Percentiles rank a stretch among this genome's conserved stretches.
phyloP scores from a whole-genome alignment of 1,140 invertebrate species.

The Atta texana region DNA sequence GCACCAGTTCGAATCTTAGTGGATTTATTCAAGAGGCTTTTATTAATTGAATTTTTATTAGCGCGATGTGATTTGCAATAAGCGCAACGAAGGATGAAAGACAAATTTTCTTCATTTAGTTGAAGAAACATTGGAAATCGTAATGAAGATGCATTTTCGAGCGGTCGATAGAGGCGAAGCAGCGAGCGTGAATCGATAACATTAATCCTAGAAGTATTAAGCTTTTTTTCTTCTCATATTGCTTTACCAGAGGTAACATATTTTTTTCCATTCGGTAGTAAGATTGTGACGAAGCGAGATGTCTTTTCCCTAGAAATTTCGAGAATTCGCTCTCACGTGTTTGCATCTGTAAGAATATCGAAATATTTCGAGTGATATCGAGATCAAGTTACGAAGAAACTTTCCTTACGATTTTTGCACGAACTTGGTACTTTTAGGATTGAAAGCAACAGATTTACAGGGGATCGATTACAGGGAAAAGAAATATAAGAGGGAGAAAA shows the following conservation, averaged over 20 bases:
- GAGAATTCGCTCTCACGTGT: not conserved
- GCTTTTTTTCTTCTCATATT: not conserved
- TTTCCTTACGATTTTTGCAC: not conserved
- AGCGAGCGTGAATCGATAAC: constrained; percentile 59
- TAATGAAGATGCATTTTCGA: not conserved
- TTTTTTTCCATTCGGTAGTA: not conserved
- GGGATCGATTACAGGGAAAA: constrained; percentile 46
- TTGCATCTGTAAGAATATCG: not conserved
- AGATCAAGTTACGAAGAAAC: not conserved
- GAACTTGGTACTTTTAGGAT: constrained; percentile 47
- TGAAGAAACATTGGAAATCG: not conserved
- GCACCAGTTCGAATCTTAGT: not conserved
- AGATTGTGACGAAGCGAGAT: not conserved
- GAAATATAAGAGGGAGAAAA: constrained; percentile 17
- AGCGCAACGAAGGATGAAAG: constrained; percentile 27
- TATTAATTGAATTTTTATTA: constrained; percentile 19
- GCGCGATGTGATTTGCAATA: not conserved
- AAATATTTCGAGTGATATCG: not conserved
- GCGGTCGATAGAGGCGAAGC: constrained; percentile 61
- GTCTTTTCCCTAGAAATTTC: not conserved
- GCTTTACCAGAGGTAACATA: not conserved
- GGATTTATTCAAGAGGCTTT: not conserved
- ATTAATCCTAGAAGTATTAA: constrained; percentile 58
- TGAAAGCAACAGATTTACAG: constrained; percentile 26
- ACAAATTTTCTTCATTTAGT: constrained; percentile 8